Evolutionary conservation across 2,888 invertebrate species (phyloP), one percentile per base, ranked within the genome.

Genomic region (Sminthurinus aureus): DNA sequence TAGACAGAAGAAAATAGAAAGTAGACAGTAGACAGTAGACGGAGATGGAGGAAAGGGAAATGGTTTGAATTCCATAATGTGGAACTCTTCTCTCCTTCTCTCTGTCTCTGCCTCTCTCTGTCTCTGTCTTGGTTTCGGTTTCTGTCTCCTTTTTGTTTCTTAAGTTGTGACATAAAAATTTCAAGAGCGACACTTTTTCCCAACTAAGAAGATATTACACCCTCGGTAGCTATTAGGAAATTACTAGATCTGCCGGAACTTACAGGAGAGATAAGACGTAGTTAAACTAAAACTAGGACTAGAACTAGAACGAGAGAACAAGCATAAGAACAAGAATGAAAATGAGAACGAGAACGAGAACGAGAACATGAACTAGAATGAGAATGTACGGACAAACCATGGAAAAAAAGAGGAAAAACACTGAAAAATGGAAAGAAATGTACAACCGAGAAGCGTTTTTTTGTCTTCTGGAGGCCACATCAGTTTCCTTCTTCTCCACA

Each of bases 141-240:
- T 1, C 1, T 38, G n/a, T 38, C 67, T 50, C 75, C 66, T 69
- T 79, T 69, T 79, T 79, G 79, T 79, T 79, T 69, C 79, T 79
- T 79, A 79, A 79, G 79, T 79, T 79, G 79, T 79, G 50, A 66
- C 75, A 82, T 82, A 82, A 82, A 82, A 82, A 75, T 76, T 82
- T 82, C 82, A 76, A 82, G 76, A 66, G 75, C 82, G 82, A 76
- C 82, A 82, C 82, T 82, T 75, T 82, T 58, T 75, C 82, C 20
- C 26, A 81, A 38, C 58, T 58, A 18, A 58, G 22, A 20, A 52
- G 82, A 75, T 82, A 82, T 75, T 82, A 75, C 75, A 82, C 82
- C 82, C 82, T 64, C 64, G 75, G 75, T 26, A 82, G 76, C 82
- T 76, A 82, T 82, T 82, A 74, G 26, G 67, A 82, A 82, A 82